Base-by-base conservation (phyloP, 2,113 vertebrate genomes). In the Cricetomys ansorgei region DNA sequence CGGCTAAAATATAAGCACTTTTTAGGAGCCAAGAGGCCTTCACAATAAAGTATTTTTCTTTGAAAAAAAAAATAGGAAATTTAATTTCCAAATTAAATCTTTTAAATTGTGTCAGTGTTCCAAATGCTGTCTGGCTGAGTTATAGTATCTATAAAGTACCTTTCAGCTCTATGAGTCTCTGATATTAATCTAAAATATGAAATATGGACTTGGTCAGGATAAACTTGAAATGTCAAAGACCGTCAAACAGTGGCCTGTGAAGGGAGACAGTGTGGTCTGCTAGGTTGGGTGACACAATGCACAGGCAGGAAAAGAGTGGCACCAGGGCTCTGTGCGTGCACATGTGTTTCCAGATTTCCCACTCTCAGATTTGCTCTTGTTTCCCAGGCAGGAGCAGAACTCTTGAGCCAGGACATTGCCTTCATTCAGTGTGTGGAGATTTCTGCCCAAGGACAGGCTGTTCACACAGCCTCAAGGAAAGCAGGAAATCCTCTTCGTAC, bases 131-230 rank as follows among this genome's bases (percentile, higher is more conserved):
- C 34, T 92, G 70, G 34, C 43, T 76, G 53, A 93, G 76, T 31
- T 88, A 10, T 48, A n/a, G 12, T 80, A 77, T 75, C 55, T 57
- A 55, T 87, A 83, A 94, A 86, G 19, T 37, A 86, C 10, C 31
- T 86, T 67, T 43, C 83, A 86, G 62, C 9, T 67, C 62, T 15
- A 23, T 67, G 11, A 43, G 34, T 40, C 15, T 91, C 21, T 86
- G n/a, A 93, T 91, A 96, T 94, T 93, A 81, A 92, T 94, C 45
- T 91, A 79, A 43, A 95, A 19, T 91, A 92, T 90, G 94, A 97
- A 97, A 86, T 92, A 83, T 75, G 43, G 25, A 4, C 13, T 92
- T 94, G 72, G 48, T 29, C 29, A 89, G 25, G 43, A 93, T 65
- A 96, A 87, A 92, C 12, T 75, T 87, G 55, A 94, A 89, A 69